Conservation (phyloP, 2,888 invertebrate species). For the Crocallis elinguaria region DNA sequence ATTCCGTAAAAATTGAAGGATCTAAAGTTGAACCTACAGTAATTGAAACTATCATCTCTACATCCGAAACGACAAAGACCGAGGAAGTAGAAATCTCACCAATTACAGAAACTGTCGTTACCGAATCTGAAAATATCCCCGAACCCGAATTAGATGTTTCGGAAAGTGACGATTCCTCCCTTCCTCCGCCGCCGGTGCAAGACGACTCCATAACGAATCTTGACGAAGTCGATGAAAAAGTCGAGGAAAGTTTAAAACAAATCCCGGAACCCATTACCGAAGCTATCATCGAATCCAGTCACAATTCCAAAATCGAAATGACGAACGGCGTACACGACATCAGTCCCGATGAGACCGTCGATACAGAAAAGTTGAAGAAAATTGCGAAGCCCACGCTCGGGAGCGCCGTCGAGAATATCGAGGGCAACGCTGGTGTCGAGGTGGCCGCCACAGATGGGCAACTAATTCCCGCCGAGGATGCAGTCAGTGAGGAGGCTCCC, state of each 20-base stretch:
- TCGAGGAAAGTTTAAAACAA: constrained; percentile 32
- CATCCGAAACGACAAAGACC: constrained; percentile 1
- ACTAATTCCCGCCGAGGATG: not conserved
- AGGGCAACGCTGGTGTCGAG: constrained; percentile 66
- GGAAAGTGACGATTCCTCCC: constrained; percentile 46
- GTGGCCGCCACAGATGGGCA: constrained; percentile 10
- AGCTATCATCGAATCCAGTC: constrained; percentile 33
- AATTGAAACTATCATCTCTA: not conserved
- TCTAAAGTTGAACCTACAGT: not conserved
- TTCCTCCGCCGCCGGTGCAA: constrained; percentile 53
- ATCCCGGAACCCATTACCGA: constrained; percentile 35
- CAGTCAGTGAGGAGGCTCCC: constrained; percentile 7
- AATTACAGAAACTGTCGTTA: not conserved
- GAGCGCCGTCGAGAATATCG: constrained; percentile 42
- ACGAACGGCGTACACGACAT: constrained; percentile 37
- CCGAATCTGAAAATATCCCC: constrained; percentile 10
- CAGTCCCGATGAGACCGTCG: constrained; percentile 40
- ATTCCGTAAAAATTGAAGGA: constrained; percentile 11
- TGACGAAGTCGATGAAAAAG: constrained; percentile 37
- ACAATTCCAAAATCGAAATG: constrained; percentile 37
- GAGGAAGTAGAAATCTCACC: constrained; percentile 9
- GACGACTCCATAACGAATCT: constrained; percentile 36
- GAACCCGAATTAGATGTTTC: constrained; percentile 2
- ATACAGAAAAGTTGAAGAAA: constrained; percentile 52
- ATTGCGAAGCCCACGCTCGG: constrained; percentile 47